These are phyloP conservation scores for Rhabditophanes sp. DNA, from an alignment of 2,888 invertebrate species.

Conservation along the genomic window DNA sequence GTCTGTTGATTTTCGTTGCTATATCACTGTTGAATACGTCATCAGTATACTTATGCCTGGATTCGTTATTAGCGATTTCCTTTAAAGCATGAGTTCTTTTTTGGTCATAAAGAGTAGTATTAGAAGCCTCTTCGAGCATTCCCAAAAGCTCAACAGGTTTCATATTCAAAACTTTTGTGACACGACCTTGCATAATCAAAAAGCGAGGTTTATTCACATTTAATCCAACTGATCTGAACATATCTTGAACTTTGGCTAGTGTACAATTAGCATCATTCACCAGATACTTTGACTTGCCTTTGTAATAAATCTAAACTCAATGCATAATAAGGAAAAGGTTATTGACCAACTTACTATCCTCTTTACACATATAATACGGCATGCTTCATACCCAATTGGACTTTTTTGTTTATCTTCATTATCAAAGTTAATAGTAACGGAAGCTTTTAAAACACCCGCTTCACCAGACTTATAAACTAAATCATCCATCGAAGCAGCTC, in stretches of 20 bases:
- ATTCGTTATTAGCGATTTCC: constrained; percentile 76
- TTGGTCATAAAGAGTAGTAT: constrained; percentile 84
- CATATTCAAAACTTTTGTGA: constrained; percentile 96
- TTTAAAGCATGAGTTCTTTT: constrained; percentile 72
- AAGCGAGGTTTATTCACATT: constrained; percentile 96
- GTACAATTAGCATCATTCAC: neutral
- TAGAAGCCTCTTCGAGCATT: constrained; percentile 97
- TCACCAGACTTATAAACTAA: constrained; percentile 89
- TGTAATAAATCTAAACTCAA: neutral
- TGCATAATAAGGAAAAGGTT: neutral
- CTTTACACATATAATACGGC: constrained; percentile 58
- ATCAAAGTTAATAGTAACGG: constrained; percentile 83
- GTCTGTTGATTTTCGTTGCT: constrained; percentile 67
- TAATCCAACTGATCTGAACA: constrained; percentile 85
- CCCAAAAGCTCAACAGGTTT: constrained; percentile 84
- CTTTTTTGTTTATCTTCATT: constrained; percentile 60
- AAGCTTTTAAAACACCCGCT: constrained; percentile 80
- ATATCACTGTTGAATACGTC: constrained; percentile 80
- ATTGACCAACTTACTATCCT: neutral
- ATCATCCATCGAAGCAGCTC: constrained; percentile 61
- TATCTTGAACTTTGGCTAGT: constrained; percentile 58
- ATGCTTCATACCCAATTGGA: constrained; percentile 75
- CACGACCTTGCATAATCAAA: constrained; percentile 93
- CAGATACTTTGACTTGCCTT: neutral
- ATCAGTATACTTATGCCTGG: constrained; percentile 66